Conservation (phyloP, 2,113 vertebrate genomes). For the Jaculus jaculus region DNA sequence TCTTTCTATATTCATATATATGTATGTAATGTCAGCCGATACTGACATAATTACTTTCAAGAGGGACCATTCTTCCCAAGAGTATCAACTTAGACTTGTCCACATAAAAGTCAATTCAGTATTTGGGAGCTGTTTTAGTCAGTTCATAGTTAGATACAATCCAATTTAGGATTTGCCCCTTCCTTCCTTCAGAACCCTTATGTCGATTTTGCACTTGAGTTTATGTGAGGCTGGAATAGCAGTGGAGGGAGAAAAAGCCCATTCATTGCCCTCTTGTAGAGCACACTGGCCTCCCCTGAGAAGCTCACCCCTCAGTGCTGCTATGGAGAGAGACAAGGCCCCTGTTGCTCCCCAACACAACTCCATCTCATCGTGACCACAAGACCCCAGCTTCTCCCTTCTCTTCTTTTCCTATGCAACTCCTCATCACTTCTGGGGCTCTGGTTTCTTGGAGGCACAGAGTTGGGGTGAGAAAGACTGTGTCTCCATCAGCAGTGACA, state of each 20-base stretch:
- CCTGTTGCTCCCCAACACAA: background rate
- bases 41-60: conserved; percentile 27
- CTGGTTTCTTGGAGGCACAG: background rate
- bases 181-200: background rate
- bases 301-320: background rate
- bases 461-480: background rate
- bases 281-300: background rate
- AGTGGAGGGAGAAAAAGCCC: background rate
- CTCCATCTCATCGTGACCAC: background rate
- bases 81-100: background rate
- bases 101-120: background rate
- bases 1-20: background rate
- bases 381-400: conserved; percentile 30
- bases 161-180: background rate
- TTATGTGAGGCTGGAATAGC: conserved; percentile 34
- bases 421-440: background rate
- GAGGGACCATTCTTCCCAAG: conserved; percentile 28
- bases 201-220: conserved; percentile 46
- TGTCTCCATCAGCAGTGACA: background rate
- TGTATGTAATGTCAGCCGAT: too few species aligned
- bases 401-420: background rate
- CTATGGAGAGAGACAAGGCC: background rate
- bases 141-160: conserved; percentile 36
- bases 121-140: background rate
- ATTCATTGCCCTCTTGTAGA: conserved; percentile 22